Evolutionary conservation across 2,113 vertebrate genomes (phyloP).

Genomic region (Oncorhynchus keta): DNA sequence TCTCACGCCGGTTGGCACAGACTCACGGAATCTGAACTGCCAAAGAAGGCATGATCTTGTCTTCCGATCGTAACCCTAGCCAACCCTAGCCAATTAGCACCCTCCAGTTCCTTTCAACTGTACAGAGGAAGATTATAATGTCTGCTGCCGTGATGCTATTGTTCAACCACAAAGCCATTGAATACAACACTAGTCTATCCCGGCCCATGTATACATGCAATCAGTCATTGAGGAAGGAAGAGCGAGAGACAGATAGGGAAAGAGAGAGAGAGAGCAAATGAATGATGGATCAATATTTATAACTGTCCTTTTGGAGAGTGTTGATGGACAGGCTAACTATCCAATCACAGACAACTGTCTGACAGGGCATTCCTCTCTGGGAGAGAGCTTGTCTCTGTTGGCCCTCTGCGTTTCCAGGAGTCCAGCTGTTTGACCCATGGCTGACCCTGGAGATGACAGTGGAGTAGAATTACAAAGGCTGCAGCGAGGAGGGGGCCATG

Average conservation of each 20-base stretch:
- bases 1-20: conserved; percentile 20
- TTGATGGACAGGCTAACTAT: conserved; percentile 26
- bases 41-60: conserved; percentile 19
- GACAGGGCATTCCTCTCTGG: not conserved
- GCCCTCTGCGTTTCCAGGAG: conserved; percentile 37
- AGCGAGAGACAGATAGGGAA: conserved; percentile 8
- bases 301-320: not conserved
- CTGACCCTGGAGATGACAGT: conserved; percentile 64
- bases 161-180: conserved; percentile 11
- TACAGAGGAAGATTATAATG: conserved; percentile 8
- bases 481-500: conserved; percentile 1
- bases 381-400: conserved; percentile 14
- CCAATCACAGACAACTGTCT: not conserved
- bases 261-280: not conserved
- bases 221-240: not conserved
- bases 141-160: not conserved
- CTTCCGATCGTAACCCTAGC: not conserved
- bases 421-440: conserved; percentile 60
- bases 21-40: not conserved
- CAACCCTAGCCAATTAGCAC: not conserved
- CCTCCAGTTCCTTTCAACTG: not conserved
- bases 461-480: conserved; percentile 59
- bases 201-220: conserved; percentile 17
- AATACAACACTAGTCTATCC: conserved; percentile 8
- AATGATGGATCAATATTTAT: conserved; percentile 2